Base-by-base conservation (phyloP, 2,797 vertebrate genomes). In the Sebastes melanostomus region DNA sequence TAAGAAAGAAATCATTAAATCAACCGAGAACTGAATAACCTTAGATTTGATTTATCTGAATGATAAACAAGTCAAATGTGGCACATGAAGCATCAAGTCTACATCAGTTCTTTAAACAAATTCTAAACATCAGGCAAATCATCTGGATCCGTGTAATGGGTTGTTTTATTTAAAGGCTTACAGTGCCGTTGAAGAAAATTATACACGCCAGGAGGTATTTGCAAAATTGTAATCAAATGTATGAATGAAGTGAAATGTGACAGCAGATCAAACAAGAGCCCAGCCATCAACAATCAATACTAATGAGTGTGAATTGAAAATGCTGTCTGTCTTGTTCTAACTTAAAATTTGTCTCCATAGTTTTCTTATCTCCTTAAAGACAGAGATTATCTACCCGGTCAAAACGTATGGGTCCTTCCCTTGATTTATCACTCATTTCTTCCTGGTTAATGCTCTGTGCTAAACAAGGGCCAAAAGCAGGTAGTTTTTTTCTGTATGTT, bases 301-400 rank as follows among this genome's bases (percentile, higher is more conserved):
- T 80, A 76, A 66, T 89, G 52, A 79, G 69, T 85, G 79, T 88
- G 14, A 81, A 63, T 34, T 88, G 25, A 74, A 86, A 88, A 74
- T 89, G 75, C 74, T 89, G 74, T 88, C 72, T 92, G 42, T 82
- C 65, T 83, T 93, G 89, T 93, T 93, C 92, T 95, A 94, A 95
- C 86, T 79, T 18, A 66, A 80, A 72, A 92, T 93, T 94, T 95
- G 88, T 94, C 93, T 94, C 92, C 86, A 85, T 91, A 94, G 93
- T 91, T 93, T 94, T 89, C 81, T 93, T 93, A 88, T 94, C 90
- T 95, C 89, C 80, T 93, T 86, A 91, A 93, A 91, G 72, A 94
- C 95, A 95, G 94, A 96, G 94, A 94, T 94, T 87, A 85, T 96
- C 94, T 95, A 95, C 94, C 94, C 92, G 92, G 83, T 96, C 94